Evolutionary conservation across 2,113 vertebrate species (phyloP).

Genomic region (Atlantisia rogersi): DNA sequence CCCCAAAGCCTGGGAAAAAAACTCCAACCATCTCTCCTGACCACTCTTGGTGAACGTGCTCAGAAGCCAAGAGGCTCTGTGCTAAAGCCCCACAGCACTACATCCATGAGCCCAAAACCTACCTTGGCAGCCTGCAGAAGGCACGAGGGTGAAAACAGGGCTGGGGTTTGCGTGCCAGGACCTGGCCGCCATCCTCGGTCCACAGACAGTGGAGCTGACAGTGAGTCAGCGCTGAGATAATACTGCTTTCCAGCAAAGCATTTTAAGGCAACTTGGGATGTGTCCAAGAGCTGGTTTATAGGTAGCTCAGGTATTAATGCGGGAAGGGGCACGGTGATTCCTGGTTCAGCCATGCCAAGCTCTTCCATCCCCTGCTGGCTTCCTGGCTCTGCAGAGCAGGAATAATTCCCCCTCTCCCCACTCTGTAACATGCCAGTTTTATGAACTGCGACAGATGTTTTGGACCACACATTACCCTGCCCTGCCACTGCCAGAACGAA

Average conservation of each 20-base stretch:
- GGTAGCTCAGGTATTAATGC: accelerated
- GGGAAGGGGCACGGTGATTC: not conserved
- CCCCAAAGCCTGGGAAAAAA: not conserved
- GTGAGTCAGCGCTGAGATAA: not conserved
- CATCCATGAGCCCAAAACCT: accelerated
- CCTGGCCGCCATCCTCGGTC: not conserved
- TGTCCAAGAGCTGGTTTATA: not conserved
- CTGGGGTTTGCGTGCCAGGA: not conserved
- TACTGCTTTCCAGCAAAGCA: not conserved
- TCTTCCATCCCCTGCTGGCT: not conserved
- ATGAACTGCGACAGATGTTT: not conserved
- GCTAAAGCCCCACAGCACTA: not conserved
- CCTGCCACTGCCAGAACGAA: not conserved
- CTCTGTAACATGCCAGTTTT: accelerated
- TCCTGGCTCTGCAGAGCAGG: not conserved
- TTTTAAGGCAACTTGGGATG: not conserved
- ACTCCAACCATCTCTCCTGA: not conserved
- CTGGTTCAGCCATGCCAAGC: not conserved
- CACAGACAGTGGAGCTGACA: accelerated
- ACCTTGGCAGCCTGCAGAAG: not conserved
- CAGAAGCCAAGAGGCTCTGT: not conserved
- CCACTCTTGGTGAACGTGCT: accelerated
- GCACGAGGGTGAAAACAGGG: not conserved
- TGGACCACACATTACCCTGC: not conserved
- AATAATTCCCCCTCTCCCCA: not conserved